phyloP scores from a whole-genome alignment of 30 jellyfish, hydroid and myxozoan genomes.

The Hydra vulgaris region DNA sequence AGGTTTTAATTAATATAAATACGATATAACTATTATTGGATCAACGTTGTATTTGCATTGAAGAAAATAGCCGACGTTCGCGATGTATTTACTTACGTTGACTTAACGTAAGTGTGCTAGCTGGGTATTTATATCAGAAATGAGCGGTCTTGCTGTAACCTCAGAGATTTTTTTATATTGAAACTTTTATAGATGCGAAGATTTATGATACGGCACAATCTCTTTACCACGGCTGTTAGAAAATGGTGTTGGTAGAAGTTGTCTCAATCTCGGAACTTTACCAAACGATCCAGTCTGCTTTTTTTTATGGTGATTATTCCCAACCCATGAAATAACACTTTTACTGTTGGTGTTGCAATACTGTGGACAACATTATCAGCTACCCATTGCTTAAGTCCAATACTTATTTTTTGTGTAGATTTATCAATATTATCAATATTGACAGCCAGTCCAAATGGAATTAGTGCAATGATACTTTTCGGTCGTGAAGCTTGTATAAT shows the following conservation, averaged over 20 bases:
- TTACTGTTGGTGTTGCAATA: constrained; percentile 14
- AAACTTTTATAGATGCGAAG: constrained; percentile 7
- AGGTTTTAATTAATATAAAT: too few species aligned
- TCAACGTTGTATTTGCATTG: too few species aligned
- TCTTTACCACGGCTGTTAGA: constrained; percentile 1
- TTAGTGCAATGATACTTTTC: too few species aligned
- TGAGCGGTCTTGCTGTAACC: constrained; percentile 4
- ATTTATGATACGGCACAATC: constrained; percentile 14
- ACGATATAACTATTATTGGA: too few species aligned
- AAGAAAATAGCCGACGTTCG: too few species aligned
- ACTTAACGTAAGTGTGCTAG: too few species aligned
- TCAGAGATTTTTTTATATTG: not conserved
- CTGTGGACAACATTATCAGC: constrained; percentile 14
- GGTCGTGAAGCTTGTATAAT: too few species aligned
- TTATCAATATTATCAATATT: too few species aligned
- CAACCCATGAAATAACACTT: constrained; percentile 14
- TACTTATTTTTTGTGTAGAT: too few species aligned
- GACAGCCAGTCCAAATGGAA: too few species aligned
- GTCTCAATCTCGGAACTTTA: constrained; percentile 17
- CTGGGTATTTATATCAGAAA: not conserved
- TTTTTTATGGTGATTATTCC: constrained; percentile 14
- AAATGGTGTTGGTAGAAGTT: constrained; percentile 12
- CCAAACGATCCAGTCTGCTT: constrained; percentile 19
- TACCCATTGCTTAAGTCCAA: constrained; percentile 17
- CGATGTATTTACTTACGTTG: too few species aligned